Conservation (phyloP, 2,888 invertebrate genomes). For the Cheiracanthium punctorium region DNA sequence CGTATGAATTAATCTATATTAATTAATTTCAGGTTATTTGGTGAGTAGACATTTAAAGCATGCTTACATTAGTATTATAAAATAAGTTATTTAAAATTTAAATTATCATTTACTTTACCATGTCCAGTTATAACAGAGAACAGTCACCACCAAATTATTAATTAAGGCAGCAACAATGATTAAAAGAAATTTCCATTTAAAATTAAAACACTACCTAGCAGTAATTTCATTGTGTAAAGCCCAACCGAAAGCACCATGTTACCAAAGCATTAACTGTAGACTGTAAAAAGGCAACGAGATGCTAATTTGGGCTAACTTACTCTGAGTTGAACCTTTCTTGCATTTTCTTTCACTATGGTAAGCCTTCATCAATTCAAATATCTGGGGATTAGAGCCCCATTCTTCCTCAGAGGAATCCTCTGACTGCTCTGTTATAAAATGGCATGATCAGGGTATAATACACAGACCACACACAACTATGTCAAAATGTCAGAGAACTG, state of each 20-base stretch:
- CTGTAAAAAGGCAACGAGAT: constrained; percentile 25
- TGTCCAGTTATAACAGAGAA: constrained; percentile 44
- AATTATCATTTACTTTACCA: no score
- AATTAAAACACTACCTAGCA: neutral
- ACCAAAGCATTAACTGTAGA: constrained; percentile 49
- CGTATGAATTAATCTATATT: no score
- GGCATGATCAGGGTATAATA: constrained; percentile 39
- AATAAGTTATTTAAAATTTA: neutral
- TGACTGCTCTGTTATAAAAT: constrained; percentile 68
- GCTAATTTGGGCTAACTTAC: constrained; percentile 56
- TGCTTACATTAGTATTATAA: constrained; percentile 32
- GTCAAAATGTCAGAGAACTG: no score
- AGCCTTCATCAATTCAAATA: constrained; percentile 77
- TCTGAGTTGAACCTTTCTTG: constrained; percentile 70
- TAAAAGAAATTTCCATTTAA: neutral
- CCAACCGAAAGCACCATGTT: constrained; percentile 35
- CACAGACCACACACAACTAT: neutral
- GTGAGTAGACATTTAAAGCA: neutral
- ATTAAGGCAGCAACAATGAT: neutral
- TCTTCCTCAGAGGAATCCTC: constrained; percentile 73
- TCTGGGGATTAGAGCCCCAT: constrained; percentile 77
- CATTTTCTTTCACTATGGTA: constrained; percentile 76
- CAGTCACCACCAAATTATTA: constrained; percentile 39
- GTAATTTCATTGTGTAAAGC: neutral
- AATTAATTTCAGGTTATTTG: constrained; percentile 4